phyloP scores from a whole-genome alignment of 2,888 invertebrate species.

The Candidula unifasciata region DNA sequence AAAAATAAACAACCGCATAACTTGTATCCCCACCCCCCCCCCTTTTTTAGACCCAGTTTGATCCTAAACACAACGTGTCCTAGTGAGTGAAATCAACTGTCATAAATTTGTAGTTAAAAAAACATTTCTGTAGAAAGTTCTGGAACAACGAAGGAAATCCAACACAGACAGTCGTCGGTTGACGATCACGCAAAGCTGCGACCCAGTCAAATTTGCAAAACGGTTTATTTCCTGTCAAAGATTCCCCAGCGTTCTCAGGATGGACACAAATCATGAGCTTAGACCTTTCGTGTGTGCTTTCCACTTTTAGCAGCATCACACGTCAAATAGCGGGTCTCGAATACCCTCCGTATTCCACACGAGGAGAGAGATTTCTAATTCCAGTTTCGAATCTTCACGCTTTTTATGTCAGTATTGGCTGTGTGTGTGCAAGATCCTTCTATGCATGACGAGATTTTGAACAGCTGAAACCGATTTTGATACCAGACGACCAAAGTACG shows the following conservation, averaged over 20 bases:
- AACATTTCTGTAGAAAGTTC: background rate
- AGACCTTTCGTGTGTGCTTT: slow-evolving; percentile 29
- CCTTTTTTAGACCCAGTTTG: too few relatives aligned
- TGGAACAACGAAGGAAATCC: background rate
- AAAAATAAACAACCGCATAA: too few relatives aligned
- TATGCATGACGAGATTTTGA: background rate
- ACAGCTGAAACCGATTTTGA: background rate
- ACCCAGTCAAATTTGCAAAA: slow-evolving; percentile 28
- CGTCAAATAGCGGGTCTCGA: slow-evolving; percentile 6
- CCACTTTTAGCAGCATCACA: slow-evolving; percentile 13
- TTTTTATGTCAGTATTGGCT: slow-evolving; percentile 12
- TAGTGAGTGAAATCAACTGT: background rate
- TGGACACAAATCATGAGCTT: slow-evolving; percentile 5
- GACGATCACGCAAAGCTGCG: background rate
- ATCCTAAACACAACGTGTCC: too few relatives aligned
- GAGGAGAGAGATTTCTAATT: slow-evolving; percentile 1
- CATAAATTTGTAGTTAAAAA: slow-evolving; percentile 9
- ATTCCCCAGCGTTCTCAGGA: background rate
- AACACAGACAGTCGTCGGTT: background rate
- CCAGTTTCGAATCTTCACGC: slow-evolving; percentile 21
- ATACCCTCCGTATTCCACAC: background rate
- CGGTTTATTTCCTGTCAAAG: slow-evolving; percentile 27
- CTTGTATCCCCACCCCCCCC: too few relatives aligned
- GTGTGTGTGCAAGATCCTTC: background rate
- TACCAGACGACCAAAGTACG: background rate